Evolutionary conservation across 2,797 vertebrate species (phyloP).

Genomic region (Pipistrellus pygmaeus): DNA sequence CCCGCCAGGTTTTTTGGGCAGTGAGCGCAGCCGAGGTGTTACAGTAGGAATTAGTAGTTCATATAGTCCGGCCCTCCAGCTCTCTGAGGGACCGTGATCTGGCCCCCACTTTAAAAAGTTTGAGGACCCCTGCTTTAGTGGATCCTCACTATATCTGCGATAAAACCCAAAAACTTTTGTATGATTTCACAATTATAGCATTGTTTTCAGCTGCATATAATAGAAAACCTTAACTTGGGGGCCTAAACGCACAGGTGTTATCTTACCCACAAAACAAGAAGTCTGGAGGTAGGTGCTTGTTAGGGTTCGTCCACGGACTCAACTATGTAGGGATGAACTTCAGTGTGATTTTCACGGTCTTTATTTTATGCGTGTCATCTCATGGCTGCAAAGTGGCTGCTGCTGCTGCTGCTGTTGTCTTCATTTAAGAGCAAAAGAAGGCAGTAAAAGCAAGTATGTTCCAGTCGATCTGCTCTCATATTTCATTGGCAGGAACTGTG

Average conservation of each 20-base stretch:
- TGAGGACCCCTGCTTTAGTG: no score
- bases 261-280: not conserved
- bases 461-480: not conserved
- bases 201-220: not conserved
- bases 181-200: not conserved
- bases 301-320: not conserved
- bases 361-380: not conserved
- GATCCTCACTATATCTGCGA: not conserved
- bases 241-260: not conserved
- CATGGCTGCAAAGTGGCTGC: not conserved
- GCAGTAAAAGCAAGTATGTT: not conserved
- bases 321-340: not conserved
- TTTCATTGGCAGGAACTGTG: not conserved
- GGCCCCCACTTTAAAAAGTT: no score
- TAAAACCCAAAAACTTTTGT: slow-evolving; percentile 9
- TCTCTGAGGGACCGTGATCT: no score
- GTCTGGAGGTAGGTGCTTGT: not conserved
- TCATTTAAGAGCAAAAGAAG: not conserved
- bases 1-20: no score
- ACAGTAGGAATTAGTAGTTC: no score
- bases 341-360: not conserved
- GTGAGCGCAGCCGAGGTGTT: no score
- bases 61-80: no score
- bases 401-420: not conserved
- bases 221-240: not conserved